phyloP scores from a whole-genome alignment of 1,140 invertebrate genomes.

The Schlechtendalia chinensis region DNA sequence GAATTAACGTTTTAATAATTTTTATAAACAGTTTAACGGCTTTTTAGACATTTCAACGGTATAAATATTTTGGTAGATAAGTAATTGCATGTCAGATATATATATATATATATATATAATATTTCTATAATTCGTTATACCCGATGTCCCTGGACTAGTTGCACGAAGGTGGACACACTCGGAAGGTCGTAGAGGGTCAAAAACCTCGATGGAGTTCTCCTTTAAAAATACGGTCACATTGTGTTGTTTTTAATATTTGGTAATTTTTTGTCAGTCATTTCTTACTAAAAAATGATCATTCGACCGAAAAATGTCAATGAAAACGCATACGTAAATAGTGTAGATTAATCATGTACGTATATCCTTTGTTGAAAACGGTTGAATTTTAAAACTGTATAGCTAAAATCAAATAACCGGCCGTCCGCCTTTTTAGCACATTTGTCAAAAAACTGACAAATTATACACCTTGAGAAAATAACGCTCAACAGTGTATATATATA shows the following conservation, averaged over 20 bases:
- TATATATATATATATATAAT: slow-evolving; percentile 31
- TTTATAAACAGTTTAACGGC: too few relatives aligned
- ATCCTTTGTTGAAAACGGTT: too few relatives aligned
- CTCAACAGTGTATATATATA: too few relatives aligned
- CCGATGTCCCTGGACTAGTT: slow-evolving; percentile 40
- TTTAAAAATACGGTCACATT: slow-evolving; percentile 3
- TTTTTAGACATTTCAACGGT: background rate
- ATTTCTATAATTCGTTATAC: slow-evolving; percentile 40
- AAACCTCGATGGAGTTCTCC: slow-evolving; percentile 18
- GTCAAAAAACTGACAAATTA: too few relatives aligned
- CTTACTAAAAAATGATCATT: background rate
- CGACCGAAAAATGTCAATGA: background rate
- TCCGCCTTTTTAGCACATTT: too few relatives aligned
- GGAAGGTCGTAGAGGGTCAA: slow-evolving; percentile 36
- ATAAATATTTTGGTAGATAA: slow-evolving; percentile 6
- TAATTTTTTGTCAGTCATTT: too few relatives aligned
- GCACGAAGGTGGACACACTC: slow-evolving; percentile 33
- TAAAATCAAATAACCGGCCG: too few relatives aligned
- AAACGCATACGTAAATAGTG: background rate
- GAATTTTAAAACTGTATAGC: too few relatives aligned
- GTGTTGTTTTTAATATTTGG: background rate
- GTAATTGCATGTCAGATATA: background rate
- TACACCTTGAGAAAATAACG: too few relatives aligned
- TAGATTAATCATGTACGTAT: background rate
- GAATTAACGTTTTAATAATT: too few relatives aligned